Conservation (phyloP, 2,113 vertebrate species). For the Sylvilagus bachmani region DNA sequence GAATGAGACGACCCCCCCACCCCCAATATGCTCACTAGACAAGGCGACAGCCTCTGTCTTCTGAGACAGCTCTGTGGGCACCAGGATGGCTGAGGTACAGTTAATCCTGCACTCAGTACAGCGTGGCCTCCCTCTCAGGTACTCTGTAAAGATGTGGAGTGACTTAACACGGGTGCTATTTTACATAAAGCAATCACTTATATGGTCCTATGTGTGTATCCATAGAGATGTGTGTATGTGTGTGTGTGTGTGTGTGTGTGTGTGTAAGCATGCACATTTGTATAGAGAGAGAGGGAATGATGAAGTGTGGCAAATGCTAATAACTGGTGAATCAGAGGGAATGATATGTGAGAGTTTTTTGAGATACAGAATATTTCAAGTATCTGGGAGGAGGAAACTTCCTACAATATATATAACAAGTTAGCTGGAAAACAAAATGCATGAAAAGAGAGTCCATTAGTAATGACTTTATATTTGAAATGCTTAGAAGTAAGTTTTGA, state of each 20-base stretch:
- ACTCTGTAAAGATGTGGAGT: neutral
- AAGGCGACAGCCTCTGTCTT: neutral
- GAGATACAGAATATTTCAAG: neutral
- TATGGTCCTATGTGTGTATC: neutral
- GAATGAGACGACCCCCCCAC: neutral
- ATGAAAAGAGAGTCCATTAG: neutral
- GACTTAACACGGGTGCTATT: neutral
- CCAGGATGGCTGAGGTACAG: neutral
- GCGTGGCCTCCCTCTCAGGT: too few species aligned
- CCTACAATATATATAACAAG: neutral
- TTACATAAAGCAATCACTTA: neutral
- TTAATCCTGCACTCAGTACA: neutral
- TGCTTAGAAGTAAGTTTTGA: constrained; percentile 35
- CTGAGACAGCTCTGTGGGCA: neutral
- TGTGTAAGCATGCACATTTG: accelerated
- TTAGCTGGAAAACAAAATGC: neutral
- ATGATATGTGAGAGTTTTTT: neutral
- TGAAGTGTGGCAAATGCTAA: neutral
- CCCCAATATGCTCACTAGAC: neutral
- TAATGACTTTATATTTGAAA: neutral
- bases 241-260: neutral
- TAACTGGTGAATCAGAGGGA: neutral
- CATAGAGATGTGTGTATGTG: too few species aligned
- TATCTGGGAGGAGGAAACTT: neutral
- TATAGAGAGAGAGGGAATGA: neutral